A percentile compares a stretch with the other conserved stretches of the same genome.
Evolutionary conservation across 30 jellyfish, hydroid and myxozoan genomes (phyloP).

Genomic region (Aurelia aurita): DNA sequence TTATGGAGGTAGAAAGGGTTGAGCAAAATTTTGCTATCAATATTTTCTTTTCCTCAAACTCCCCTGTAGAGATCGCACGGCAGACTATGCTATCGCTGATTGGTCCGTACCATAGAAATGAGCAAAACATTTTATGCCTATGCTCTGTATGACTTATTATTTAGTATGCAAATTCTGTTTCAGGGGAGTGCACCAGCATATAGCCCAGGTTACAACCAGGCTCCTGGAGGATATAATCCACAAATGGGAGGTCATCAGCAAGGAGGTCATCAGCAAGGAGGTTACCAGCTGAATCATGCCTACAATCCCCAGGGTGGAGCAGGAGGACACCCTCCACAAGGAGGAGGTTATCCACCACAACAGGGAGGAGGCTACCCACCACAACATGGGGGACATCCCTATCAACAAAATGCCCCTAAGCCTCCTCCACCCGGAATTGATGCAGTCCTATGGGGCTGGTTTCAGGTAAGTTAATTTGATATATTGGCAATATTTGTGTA

Average conservation of each 20-base stretch:
- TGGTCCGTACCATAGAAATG: too few species aligned
- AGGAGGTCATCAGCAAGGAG: constrained; percentile 10
- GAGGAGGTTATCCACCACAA: constrained; percentile 54
- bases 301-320: constrained; percentile 53
- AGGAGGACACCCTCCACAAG: constrained; percentile 72
- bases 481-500: too few species aligned
- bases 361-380: constrained; percentile 76
- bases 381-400: constrained; percentile 49
- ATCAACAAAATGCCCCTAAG: constrained; percentile 38
- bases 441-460: constrained; percentile 99
- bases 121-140: too few species aligned
- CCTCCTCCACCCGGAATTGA: constrained; percentile 97
- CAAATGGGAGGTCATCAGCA: constrained; percentile 7
- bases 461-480: constrained; percentile 65
- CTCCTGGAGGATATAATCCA: constrained; percentile 39
- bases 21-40: too few species aligned
- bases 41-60: too few species aligned
- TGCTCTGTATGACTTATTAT: not conserved
- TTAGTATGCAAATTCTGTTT: not conserved
- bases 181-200: not conserved
- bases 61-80: too few species aligned
- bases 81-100: too few species aligned
- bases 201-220: constrained; percentile 40
- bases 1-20: too few species aligned
- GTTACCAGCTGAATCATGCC: constrained; percentile 47